phyloP scores from a whole-genome alignment of 2,888 invertebrate species.

The Punctoribates punctum region DNA sequence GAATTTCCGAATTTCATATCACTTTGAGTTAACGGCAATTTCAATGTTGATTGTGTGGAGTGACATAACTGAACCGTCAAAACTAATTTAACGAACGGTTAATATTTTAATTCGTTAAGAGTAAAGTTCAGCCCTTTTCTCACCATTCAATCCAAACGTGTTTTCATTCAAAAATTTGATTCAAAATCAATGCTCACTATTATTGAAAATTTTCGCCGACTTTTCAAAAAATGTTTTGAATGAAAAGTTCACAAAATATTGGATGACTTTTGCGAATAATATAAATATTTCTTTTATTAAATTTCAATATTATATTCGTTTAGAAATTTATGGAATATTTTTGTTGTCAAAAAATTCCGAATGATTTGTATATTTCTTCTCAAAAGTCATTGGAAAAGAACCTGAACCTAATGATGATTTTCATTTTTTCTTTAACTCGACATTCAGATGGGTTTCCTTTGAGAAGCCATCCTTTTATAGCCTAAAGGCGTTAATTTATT shows the following conservation, averaged over 20 bases:
- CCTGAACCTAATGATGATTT: neutral
- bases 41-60: neutral
- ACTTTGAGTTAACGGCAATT: neutral
- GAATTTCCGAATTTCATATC: neutral
- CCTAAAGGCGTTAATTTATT: conserved; percentile 14
- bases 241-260: no score
- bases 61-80: no score
- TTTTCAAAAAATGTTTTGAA: no score
- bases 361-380: neutral
- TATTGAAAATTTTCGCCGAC: no score
- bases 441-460: neutral
- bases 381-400: neutral
- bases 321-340: neutral
- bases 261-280: no score
- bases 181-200: no score
- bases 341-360: neutral
- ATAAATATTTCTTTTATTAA: no score
- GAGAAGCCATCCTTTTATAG: neutral
- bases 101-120: neutral
- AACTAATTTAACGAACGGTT: neutral
- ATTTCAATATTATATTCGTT: neutral
- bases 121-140: neutral
- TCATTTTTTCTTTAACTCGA: neutral
- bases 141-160: no score
- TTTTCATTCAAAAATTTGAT: no score